Evolutionary conservation across 2,113 vertebrate genomes (phyloP).

Genomic region (Neodontobutis hainanensis): DNA sequence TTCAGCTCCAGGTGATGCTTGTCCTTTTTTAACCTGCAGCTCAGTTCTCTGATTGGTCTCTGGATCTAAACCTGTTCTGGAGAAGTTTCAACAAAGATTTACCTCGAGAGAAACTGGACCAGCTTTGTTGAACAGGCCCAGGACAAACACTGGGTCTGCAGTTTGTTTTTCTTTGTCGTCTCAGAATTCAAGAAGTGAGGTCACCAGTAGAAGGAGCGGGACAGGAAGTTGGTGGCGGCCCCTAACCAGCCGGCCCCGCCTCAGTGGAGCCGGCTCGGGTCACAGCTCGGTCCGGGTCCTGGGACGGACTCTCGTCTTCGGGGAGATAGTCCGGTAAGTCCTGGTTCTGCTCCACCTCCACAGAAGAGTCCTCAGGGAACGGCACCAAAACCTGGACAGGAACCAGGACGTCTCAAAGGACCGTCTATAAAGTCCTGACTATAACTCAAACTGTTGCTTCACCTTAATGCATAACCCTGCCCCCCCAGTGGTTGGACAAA

Average conservation of each 20-base stretch:
- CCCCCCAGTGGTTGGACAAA: background rate
- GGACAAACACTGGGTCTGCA: conserved; percentile 23
- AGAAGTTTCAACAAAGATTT: background rate
- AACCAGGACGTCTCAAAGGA: background rate
- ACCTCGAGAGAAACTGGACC: background rate
- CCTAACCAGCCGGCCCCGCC: conserved; percentile 86
- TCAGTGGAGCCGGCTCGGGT: conserved; percentile 67
- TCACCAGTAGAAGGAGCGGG: conserved; percentile 95
- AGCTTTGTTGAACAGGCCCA: conserved; percentile 41
- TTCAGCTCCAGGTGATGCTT: too few relatives aligned
- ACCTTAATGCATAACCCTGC: too few relatives aligned
- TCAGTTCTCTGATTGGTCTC: too few relatives aligned
- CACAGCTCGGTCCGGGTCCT: conserved; percentile 88
- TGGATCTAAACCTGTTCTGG: background rate
- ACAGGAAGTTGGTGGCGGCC: conserved; percentile 91
- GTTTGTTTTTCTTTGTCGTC: conserved; percentile 40
- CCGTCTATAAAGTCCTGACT: too few relatives aligned
- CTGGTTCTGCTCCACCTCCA: conserved; percentile 85
- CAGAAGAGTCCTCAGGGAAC: conserved; percentile 84
- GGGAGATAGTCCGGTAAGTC: conserved; percentile 92
- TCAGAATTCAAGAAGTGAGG: background rate
- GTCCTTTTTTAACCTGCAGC: too few relatives aligned
- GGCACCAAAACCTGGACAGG: conserved; percentile 84
- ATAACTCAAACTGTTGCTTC: too few relatives aligned
- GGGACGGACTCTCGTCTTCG: conserved; percentile 89